Evolutionary conservation across 2,797 vertebrate species (phyloP).

Genomic region (Decapterus maruadsi): DNA sequence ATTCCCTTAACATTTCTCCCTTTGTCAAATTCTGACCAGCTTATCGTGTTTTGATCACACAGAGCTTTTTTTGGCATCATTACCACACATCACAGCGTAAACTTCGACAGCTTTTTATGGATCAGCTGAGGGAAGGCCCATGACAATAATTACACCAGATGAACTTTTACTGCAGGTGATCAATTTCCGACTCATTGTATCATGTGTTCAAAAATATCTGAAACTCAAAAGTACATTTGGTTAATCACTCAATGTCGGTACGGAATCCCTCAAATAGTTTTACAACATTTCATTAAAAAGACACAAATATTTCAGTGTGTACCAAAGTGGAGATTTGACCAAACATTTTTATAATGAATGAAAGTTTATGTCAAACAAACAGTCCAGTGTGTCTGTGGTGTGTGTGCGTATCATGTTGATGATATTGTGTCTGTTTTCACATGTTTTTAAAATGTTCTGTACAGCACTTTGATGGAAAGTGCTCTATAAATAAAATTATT

Average conservation of each 20-base stretch:
- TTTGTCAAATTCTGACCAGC: conserved; percentile 11
- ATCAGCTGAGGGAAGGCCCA: conserved; percentile 8
- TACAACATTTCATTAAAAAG: too few species aligned
- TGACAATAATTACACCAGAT: not conserved
- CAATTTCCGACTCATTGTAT: not conserved
- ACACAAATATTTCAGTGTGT: not conserved
- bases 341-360: not conserved
- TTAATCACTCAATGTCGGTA: not conserved
- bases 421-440: too few species aligned
- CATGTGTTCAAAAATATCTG: too few species aligned
- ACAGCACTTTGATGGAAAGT: too few species aligned
- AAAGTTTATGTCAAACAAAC: too few species aligned
- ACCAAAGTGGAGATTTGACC: not conserved
- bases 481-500: too few species aligned
- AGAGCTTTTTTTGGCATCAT: not conserved
- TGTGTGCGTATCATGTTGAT: too few species aligned
- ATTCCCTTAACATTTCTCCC: conserved; percentile 35
- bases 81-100: conserved; percentile 20
- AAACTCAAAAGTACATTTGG: not conserved
- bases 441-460: too few species aligned
- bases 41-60: not conserved
- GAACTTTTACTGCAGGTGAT: not conserved
- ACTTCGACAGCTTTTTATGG: not conserved
- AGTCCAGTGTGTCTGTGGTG: too few species aligned
- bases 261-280: too few species aligned